Conservation (phyloP, 1,140 invertebrate species). For the Danaus plexippus region DNA sequence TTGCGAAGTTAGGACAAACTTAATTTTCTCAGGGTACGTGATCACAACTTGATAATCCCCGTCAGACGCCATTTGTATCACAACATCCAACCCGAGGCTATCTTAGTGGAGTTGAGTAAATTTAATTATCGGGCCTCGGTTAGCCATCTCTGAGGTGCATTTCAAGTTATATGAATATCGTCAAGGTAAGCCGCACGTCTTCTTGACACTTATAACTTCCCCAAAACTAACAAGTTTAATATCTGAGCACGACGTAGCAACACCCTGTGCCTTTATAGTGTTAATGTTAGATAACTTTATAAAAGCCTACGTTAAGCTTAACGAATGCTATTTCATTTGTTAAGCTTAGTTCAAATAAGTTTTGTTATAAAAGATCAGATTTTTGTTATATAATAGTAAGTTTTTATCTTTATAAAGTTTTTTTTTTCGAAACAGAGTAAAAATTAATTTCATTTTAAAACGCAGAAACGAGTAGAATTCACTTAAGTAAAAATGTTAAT, state of each 20-base stretch:
- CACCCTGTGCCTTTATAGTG: neutral
- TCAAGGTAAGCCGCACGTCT: constrained; percentile 29
- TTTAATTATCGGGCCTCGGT: constrained; percentile 21
- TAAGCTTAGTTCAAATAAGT: no score
- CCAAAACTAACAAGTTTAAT: constrained; percentile 25
- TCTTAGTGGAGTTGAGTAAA: constrained; percentile 12
- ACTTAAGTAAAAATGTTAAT: no score
- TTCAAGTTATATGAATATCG: constrained; percentile 12
- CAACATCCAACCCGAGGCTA: constrained; percentile 2
- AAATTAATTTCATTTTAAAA: no score
- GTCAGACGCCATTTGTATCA: constrained; percentile 12
- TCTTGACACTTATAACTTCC: constrained; percentile 39
- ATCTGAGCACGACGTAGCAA: constrained; percentile 27
- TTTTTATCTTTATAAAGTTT: no score
- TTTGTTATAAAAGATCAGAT: no score
- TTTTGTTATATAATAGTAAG: no score
- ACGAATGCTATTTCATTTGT: no score
- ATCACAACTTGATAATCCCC: constrained; percentile 12
- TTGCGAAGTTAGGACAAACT: neutral
- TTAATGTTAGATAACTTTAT: no score
- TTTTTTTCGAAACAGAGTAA: no score
- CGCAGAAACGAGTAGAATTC: no score
- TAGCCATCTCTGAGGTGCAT: constrained; percentile 8
- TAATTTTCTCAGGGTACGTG: constrained; percentile 1
- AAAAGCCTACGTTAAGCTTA: no score